Conservation (phyloP, 2,888 invertebrate species). For the Ditylenchus weischeri region DNA sequence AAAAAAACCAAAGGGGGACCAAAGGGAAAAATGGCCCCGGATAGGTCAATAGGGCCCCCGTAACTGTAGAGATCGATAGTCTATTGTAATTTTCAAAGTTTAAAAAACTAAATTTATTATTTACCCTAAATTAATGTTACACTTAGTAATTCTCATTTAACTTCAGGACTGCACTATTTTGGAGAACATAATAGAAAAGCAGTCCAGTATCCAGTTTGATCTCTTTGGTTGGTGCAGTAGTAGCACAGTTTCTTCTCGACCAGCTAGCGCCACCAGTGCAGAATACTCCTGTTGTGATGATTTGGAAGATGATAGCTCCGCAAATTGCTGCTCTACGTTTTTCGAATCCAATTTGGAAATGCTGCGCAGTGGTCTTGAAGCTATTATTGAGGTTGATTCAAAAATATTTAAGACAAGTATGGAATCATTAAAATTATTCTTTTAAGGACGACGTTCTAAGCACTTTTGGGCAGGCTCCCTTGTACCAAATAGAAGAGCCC, state of each 20-base stretch:
- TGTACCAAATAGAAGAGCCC: conserved; percentile 3
- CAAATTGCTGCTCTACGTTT: no score
- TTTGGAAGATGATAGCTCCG: background rate
- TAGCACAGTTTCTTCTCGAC: conserved; percentile 1
- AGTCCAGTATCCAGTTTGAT: conserved; percentile 6
- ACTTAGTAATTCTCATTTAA: background rate
- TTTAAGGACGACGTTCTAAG: conserved; percentile 4
- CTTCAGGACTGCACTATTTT: background rate
- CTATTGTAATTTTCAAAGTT: no score
- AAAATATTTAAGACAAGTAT: background rate
- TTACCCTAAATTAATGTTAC: no score
- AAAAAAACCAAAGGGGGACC: no score
- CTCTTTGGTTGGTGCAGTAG: background rate
- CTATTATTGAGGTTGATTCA: background rate
- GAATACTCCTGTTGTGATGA: background rate
- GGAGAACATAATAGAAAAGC: conserved; percentile 1
- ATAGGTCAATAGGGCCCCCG: no score
- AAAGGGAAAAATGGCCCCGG: no score
- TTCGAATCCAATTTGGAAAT: background rate
- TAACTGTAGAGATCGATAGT: no score
- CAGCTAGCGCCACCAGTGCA: background rate
- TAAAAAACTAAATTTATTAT: no score
- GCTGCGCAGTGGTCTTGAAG: background rate
- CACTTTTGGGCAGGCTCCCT: conserved; percentile 2
- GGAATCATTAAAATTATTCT: background rate